Conservation (phyloP, 2,888 invertebrate genomes). For the Sceliomorpha sp. region DNA sequence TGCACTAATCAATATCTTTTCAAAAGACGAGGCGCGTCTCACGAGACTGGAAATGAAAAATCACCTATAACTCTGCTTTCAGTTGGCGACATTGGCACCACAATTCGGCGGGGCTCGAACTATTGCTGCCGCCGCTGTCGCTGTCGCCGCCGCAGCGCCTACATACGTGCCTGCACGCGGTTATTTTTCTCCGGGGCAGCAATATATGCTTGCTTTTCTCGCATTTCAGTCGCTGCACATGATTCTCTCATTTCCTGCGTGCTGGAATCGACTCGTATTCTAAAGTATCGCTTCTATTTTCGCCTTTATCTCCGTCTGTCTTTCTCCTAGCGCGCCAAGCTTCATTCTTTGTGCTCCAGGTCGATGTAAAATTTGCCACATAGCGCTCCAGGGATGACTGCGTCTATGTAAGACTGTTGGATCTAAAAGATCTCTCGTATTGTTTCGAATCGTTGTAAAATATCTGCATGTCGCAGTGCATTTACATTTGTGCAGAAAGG, state of each 20-base stretch:
- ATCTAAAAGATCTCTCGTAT: constrained; percentile 32
- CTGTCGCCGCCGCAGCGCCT: no score
- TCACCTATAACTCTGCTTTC: no score
- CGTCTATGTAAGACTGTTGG: constrained; percentile 26
- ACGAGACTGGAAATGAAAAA: no score
- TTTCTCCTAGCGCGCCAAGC: constrained; percentile 29
- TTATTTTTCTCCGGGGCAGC: constrained; percentile 23
- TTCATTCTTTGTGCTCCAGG: constrained; percentile 40
- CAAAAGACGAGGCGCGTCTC: no score
- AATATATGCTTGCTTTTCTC: constrained; percentile 28
- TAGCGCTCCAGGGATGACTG: constrained; percentile 31
- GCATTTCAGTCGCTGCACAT: constrained; percentile 47
- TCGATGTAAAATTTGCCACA: constrained; percentile 43
- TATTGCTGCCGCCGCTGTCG: no score
- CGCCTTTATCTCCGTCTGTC: constrained; percentile 33
- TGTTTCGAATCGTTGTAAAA: constrained; percentile 14
- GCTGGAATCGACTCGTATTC: constrained; percentile 53
- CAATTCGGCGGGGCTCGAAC: no score
- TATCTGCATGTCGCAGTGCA: not conserved
- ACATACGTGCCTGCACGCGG: constrained; percentile 9
- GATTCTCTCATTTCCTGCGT: constrained; percentile 57
- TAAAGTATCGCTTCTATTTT: constrained; percentile 41
- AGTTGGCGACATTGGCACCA: no score
- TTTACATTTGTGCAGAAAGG: constrained; percentile 15
- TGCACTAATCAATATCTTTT: no score